Percentiles rank a stretch among this genome's conserved stretches.
Evolutionary conservation across 2,113 vertebrate species (phyloP).

Genomic region (Solea solea): DNA sequence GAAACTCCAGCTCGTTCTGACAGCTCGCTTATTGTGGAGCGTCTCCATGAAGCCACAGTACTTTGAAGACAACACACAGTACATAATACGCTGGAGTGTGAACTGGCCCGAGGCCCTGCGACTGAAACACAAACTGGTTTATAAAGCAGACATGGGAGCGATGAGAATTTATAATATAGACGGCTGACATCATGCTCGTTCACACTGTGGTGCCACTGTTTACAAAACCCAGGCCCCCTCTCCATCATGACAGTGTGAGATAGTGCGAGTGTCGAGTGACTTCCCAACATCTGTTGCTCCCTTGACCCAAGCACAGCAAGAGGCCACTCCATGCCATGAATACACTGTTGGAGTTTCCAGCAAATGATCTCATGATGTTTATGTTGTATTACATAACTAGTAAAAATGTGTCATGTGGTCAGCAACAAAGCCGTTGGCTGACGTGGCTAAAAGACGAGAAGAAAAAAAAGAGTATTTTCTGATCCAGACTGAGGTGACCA

Average conservation of each 20-base stretch:
- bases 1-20: constrained; percentile 54
- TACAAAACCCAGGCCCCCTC: constrained; percentile 34
- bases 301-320: constrained; percentile 17
- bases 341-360: neutral
- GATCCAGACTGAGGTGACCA: no score
- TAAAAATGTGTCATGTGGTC: no score
- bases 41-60: constrained; percentile 42
- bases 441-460: neutral
- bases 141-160: constrained; percentile 18
- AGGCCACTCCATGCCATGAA: neutral
- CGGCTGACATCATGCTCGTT: constrained; percentile 21
- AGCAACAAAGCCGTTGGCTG: neutral
- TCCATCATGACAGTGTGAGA: constrained; percentile 33
- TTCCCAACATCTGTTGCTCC: constrained; percentile 36
- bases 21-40: constrained; percentile 49
- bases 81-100: constrained; percentile 34
- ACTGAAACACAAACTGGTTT: constrained; percentile 54
- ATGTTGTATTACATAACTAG: neutral
- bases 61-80: constrained; percentile 58
- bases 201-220: constrained; percentile 42
- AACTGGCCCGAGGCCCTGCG: constrained; percentile 26
- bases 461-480: no score
- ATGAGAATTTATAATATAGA: constrained; percentile 41
- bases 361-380: neutral
- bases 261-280: constrained; percentile 31